Evolutionary conservation across 2,797 vertebrate genomes (phyloP), one percentile per base, ranked within the genome.

Genomic region (Heteromormyrus szaboi): DNA sequence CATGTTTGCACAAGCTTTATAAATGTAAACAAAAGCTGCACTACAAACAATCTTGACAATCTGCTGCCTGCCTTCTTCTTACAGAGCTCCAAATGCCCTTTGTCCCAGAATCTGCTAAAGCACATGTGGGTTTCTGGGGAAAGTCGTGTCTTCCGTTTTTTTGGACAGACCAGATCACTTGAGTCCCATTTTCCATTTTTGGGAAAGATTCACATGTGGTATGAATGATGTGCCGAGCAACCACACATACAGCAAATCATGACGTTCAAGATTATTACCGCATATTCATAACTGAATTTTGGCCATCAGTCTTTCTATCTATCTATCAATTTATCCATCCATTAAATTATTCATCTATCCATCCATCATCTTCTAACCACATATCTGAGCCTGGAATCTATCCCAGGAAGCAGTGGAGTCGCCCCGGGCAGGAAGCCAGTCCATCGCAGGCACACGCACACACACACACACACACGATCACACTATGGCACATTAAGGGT

Each of bases 31-130:
- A 56, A 86, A 86, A 56, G 25, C 51, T 33, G 22, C 9, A 54
- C 90, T 25, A 53, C 88, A 81, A 90, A 91, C 89, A 88, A 88
- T 88, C 72, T 89, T 86, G 90, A 90, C 91, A 91, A 87, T 59
- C 88, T 83, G 85, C 72, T 19, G 79, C 14, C 89, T 19, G 65
- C 44, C 86, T 87, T 88, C 89, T 90, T 89, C 90, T 92, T 0
- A 41, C 90, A 76, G 87, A 59, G 68, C 90, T 89, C 90, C 91
- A 86, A 90, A 90, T 86, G 89, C 83, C 86, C 89, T 90, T 90
- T 88, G 89, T 89, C 92, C 90, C 90, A 91, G 89, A 91, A 93
- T 94, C 95, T 91, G 41, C 72, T 37, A 2, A 79, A 79, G 37
- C 19, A 81, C 41, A 44, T 29, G 22, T 65, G 62, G 11, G 7